These are phyloP conservation scores for Sphyrna mokarran DNA, from an alignment of 2,113 vertebrate genomes.

Conservation along the genomic window DNA sequence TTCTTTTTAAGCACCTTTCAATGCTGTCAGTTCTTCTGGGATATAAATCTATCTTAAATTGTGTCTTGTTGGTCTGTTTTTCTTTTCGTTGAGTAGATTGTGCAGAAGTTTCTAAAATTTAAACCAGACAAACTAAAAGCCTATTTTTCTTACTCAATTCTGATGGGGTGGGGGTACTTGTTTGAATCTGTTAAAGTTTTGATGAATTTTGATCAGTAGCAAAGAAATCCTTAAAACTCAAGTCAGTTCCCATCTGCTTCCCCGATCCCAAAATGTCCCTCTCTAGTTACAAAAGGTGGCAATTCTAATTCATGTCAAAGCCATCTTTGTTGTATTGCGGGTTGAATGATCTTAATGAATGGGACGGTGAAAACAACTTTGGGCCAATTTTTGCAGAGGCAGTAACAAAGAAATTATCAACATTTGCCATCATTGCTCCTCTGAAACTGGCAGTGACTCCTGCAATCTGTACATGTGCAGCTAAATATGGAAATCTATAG, in stretches of 20 bases:
- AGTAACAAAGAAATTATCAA: background rate
- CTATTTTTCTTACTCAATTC: background rate
- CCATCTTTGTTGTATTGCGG: background rate
- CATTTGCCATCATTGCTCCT: background rate
- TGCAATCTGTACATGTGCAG: background rate
- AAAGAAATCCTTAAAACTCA: background rate
- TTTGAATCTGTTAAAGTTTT: background rate
- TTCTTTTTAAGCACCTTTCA: conserved; percentile 13
- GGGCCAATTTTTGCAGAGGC: background rate
- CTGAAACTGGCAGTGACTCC: background rate
- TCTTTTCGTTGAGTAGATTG: background rate
- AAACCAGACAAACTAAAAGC: background rate
- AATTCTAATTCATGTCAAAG: background rate
- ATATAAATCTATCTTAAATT: conserved; percentile 30
- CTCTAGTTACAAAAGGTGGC: background rate
- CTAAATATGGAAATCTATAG: background rate
- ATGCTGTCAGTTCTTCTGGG: background rate
- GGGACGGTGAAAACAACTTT: background rate
- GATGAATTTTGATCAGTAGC: background rate
- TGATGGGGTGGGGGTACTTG: background rate
- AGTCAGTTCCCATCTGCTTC: background rate
- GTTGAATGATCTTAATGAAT: background rate
- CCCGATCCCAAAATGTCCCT: background rate
- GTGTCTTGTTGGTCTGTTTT: background rate
- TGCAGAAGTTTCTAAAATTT: background rate